A percentile compares a stretch with the other conserved stretches of the same genome.
Conservation (phyloP, 2,797 vertebrate genomes). For the Salmo trutta region DNA sequence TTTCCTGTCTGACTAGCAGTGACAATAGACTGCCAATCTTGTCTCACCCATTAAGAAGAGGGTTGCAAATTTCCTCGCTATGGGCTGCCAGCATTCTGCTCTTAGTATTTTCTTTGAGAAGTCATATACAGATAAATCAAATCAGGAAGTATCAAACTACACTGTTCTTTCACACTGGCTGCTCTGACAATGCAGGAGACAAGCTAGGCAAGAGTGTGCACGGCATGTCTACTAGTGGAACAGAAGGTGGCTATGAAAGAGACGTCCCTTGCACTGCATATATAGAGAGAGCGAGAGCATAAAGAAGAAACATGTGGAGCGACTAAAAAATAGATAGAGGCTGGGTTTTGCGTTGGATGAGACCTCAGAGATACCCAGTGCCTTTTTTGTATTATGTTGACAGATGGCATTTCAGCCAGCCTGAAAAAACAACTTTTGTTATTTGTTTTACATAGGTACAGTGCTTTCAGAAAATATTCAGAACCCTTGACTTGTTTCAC, state of each 20-base stretch:
- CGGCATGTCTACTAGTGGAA: constrained; percentile 39
- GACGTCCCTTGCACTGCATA: neutral
- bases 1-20: constrained; percentile 62
- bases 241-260: constrained; percentile 7
- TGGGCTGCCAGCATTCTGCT: constrained; percentile 58
- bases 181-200: constrained; percentile 56
- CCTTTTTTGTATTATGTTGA: neutral
- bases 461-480: neutral
- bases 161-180: constrained; percentile 55
- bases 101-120: constrained; percentile 61
- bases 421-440: too few relatives aligned
- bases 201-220: constrained; percentile 37
- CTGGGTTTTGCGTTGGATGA: neutral
- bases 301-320: neutral
- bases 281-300: neutral
- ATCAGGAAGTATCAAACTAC: constrained; percentile 60
- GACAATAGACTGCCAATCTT: constrained; percentile 73
- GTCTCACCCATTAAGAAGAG: constrained; percentile 69
- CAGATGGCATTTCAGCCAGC: too few relatives aligned
- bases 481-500: too few relatives aligned
- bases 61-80: constrained; percentile 63
- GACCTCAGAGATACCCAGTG: neutral
- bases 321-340: neutral
- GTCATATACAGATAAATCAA: constrained; percentile 63
- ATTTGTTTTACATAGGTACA: neutral